Evolutionary conservation across 1,140 invertebrate genomes (phyloP).

Genomic region (Oncopodura yosiiana): DNA sequence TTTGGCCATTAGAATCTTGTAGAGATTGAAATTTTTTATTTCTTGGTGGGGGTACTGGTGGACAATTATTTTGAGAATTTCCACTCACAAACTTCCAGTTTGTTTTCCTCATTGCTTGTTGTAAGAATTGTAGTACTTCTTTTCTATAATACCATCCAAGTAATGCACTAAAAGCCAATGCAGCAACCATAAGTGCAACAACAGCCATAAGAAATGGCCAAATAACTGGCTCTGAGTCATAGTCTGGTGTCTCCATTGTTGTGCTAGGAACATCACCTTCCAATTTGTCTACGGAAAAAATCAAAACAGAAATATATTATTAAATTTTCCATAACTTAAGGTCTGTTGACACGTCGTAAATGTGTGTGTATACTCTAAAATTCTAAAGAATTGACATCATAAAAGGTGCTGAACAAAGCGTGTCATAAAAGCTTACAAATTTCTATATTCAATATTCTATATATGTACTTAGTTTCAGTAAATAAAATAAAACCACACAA

Average conservation of each 20-base stretch:
- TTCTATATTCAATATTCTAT: too few relatives aligned
- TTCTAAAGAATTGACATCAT: too few relatives aligned
- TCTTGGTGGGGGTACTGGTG: constrained; percentile 34
- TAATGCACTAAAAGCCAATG: constrained; percentile 23
- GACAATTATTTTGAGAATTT: neutral
- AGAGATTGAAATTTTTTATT: neutral
- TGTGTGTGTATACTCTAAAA: too few relatives aligned
- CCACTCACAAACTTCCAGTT: constrained; percentile 11
- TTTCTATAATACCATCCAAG: constrained; percentile 35
- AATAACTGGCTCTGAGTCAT: constrained; percentile 13
- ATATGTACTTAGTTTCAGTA: too few relatives aligned
- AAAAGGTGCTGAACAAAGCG: too few relatives aligned
- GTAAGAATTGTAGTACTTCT: constrained; percentile 27
- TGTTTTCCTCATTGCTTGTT: constrained; percentile 15
- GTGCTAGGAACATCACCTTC: constrained; percentile 19
- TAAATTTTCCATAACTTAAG: too few relatives aligned
- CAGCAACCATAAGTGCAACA: constrained; percentile 27
- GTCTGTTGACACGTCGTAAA: too few relatives aligned
- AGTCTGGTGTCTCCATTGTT: neutral
- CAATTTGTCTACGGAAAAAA: constrained; percentile 27
- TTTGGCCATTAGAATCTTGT: constrained; percentile 4
- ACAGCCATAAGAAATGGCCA: constrained; percentile 32
- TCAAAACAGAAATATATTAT: neutral
- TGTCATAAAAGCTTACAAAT: too few relatives aligned
- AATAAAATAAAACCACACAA: too few relatives aligned